These are phyloP conservation scores for Melanotaenia parkinsoni DNA, from an alignment of 2,797 vertebrate species.

Conservation along the genomic window DNA sequence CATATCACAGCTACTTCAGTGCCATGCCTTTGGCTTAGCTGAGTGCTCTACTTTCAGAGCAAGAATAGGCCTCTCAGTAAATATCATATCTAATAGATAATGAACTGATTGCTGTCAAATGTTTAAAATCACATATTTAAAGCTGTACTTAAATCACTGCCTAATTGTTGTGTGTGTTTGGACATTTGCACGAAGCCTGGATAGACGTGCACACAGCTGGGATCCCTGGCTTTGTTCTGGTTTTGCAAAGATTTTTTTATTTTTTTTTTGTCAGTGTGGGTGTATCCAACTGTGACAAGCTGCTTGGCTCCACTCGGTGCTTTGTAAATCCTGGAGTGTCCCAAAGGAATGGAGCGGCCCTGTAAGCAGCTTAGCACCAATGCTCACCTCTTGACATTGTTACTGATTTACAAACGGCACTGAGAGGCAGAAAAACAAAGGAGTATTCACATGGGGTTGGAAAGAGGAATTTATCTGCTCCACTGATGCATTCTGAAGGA, in stretches of 20 bases:
- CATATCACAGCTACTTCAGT: constrained; percentile 39
- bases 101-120: constrained; percentile 39
- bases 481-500: constrained; percentile 36
- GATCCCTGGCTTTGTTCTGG: constrained; percentile 84
- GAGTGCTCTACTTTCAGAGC: constrained; percentile 44
- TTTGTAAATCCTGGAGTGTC: constrained; percentile 78
- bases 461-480: constrained; percentile 43
- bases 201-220: constrained; percentile 72
- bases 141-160: constrained; percentile 56
- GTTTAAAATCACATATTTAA: constrained; percentile 56
- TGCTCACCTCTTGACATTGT: constrained; percentile 66
- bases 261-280: constrained; percentile 80
- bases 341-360: constrained; percentile 65
- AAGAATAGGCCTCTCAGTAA: constrained; percentile 54
- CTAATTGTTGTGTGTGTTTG: constrained; percentile 58
- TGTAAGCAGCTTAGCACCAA: constrained; percentile 53
- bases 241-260: constrained; percentile 81
- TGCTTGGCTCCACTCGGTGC: constrained; percentile 70
- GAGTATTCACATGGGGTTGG: constrained; percentile 45
- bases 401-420: constrained; percentile 69
- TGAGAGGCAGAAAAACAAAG: constrained; percentile 67
- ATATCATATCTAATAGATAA: constrained; percentile 31
- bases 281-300: constrained; percentile 85
- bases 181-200: constrained; percentile 55
- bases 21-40: constrained; percentile 53